Conservation (phyloP, 2,888 invertebrate genomes). For the Escarpia spicata region DNA sequence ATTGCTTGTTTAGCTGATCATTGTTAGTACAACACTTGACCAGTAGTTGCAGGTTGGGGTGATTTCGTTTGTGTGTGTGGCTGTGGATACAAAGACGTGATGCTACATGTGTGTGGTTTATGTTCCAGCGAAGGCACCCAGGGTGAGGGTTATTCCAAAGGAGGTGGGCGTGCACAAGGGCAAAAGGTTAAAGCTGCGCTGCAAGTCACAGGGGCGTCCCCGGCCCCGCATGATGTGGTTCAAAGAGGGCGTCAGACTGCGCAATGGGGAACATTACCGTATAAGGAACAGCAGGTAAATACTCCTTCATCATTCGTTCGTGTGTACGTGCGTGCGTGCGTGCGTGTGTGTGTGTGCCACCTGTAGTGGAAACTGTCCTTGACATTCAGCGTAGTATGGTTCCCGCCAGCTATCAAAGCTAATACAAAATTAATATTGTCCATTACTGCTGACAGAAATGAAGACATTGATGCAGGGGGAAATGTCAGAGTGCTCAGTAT, state of each 20-base stretch:
- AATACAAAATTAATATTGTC: not conserved
- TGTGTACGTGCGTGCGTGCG: too few species aligned
- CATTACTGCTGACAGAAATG: constrained; percentile 6
- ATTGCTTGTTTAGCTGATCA: not conserved
- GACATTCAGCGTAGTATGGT: not conserved
- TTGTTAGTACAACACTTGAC: not conserved
- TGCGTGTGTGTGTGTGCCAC: too few species aligned
- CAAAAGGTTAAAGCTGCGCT: not conserved
- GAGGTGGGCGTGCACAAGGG: not conserved
- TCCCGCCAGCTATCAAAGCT: not conserved
- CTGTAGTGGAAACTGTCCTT: not conserved
- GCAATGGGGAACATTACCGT: constrained; percentile 16
- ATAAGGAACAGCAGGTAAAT: constrained; percentile 3
- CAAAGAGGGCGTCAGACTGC: constrained; percentile 6
- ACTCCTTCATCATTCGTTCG: not conserved
- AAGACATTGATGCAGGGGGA: not conserved
- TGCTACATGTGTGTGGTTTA: not conserved
- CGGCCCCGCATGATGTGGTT: not conserved
- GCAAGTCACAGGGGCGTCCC: not conserved
- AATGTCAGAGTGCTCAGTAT: not conserved
- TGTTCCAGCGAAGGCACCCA: not conserved
- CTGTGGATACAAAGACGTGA: not conserved
- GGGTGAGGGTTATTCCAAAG: not conserved
- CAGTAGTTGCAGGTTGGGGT: not conserved
- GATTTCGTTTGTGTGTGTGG: not conserved